Percentiles rank a stretch among this genome's conserved stretches.
Evolutionary conservation across 2,888 invertebrate species (phyloP).

Genomic region (Achlya flavicornis): DNA sequence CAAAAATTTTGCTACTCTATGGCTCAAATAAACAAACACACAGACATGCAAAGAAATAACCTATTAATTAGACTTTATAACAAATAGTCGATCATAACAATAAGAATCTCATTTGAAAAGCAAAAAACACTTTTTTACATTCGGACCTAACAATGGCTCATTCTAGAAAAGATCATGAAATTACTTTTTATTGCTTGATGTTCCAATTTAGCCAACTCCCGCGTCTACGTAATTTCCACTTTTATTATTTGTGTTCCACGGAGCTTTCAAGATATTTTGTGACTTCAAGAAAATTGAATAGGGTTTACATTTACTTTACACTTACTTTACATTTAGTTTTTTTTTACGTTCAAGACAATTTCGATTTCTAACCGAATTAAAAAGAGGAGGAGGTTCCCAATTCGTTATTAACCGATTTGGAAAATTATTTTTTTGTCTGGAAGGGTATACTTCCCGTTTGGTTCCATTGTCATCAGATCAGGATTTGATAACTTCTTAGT

Average conservation of each 20-base stretch:
- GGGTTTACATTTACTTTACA: not conserved
- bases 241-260: not conserved
- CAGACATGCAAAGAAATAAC: too few relatives aligned
- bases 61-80: not conserved
- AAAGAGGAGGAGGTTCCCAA: too few relatives aligned
- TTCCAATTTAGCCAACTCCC: slow-evolving; percentile 1
- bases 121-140: not conserved
- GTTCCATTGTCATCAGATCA: too few relatives aligned
- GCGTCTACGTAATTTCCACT: not conserved
- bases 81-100: not conserved
- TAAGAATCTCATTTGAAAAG: not conserved
- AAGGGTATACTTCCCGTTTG: too few relatives aligned
- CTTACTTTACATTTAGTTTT: not conserved
- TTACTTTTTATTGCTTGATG: slow-evolving; percentile 1
- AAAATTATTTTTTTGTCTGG: too few relatives aligned
- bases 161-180: slow-evolving; percentile 1
- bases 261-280: not conserved
- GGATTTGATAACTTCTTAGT: too few relatives aligned
- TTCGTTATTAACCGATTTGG: too few relatives aligned
- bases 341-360: too few relatives aligned
- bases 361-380: too few relatives aligned
- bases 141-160: not conserved
- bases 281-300: not conserved
- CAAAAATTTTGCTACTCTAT: too few relatives aligned
- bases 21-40: too few relatives aligned